Percentiles rank a stretch among this genome's conserved stretches.
phyloP scores from a whole-genome alignment of 2,888 invertebrate species.

The Cheiracanthium punctorium region DNA sequence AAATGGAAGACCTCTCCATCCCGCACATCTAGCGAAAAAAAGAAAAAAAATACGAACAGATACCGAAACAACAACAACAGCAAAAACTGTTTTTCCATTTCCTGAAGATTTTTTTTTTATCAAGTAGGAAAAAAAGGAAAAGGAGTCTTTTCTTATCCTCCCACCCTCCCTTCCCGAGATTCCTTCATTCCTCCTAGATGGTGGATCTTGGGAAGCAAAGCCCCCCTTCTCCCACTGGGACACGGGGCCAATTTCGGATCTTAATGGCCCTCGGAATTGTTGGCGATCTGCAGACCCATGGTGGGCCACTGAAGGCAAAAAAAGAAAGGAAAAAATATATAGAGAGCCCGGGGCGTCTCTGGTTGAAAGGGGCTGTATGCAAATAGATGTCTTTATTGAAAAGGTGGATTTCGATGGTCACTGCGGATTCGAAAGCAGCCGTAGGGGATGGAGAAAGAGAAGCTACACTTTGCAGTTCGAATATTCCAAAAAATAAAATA shows the following conservation, averaged over 20 bases:
- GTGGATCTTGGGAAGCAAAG: constrained; percentile 19
- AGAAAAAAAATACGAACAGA: neutral
- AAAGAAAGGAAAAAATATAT: constrained; percentile 30
- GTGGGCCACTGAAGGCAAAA: constrained; percentile 17
- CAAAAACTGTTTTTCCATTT: constrained; percentile 19
- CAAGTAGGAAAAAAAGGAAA: neutral
- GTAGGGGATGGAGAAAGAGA: too few species aligned
- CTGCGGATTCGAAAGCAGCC: too few species aligned
- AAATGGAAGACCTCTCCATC: neutral
- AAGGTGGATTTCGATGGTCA: neutral
- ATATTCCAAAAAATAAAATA: too few species aligned
- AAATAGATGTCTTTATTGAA: neutral
- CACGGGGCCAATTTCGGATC: constrained; percentile 41
- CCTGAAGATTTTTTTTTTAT: neutral
- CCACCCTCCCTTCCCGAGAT: neutral
- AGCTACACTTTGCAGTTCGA: too few species aligned
- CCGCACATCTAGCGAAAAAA: too few species aligned
- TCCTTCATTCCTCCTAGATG: neutral
- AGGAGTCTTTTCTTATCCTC: constrained; percentile 5
- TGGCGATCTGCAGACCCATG: constrained; percentile 35
- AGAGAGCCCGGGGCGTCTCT: neutral
- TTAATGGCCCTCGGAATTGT: constrained; percentile 45
- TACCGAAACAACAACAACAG: neutral
- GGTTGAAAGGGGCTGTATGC: constrained; percentile 22
- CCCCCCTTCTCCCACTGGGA: constrained; percentile 18